Conservation (phyloP, 2,797 vertebrate genomes). For the Lophius americanus region DNA sequence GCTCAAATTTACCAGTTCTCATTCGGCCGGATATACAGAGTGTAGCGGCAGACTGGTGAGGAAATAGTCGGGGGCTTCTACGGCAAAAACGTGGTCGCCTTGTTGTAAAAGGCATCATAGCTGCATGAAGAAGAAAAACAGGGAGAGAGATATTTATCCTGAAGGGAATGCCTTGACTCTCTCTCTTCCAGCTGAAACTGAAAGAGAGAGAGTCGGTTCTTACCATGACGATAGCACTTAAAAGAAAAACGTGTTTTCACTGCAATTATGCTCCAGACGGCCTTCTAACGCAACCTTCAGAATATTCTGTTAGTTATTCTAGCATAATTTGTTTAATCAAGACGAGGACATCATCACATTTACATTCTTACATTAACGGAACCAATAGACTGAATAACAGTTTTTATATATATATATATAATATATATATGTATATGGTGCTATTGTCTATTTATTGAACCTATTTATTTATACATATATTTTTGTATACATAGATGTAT, state of each 20-base stretch:
- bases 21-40: constrained; percentile 38
- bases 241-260: constrained; percentile 55
- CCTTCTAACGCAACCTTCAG: neutral
- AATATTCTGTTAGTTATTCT: neutral
- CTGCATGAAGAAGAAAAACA: constrained; percentile 4
- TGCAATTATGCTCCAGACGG: neutral
- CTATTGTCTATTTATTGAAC: too few relatives aligned
- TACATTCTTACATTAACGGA: neutral
- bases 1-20: constrained; percentile 24
- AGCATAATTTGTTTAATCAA: neutral
- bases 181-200: too few relatives aligned
- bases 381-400: too few relatives aligned
- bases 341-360: neutral
- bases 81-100: neutral
- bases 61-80: neutral
- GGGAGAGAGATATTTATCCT: constrained; percentile 42
- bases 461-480: too few relatives aligned
- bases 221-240: constrained; percentile 60
- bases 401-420: too few relatives aligned
- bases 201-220: constrained; percentile 26
- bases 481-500: too few relatives aligned
- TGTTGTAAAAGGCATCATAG: constrained; percentile 6
- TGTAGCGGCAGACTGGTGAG: constrained; percentile 8
- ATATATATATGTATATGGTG: too few relatives aligned
- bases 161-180: neutral